These are phyloP conservation scores for Paratilapia polleni DNA, from an alignment of 2,113 vertebrate genomes.

Conservation along the genomic window DNA sequence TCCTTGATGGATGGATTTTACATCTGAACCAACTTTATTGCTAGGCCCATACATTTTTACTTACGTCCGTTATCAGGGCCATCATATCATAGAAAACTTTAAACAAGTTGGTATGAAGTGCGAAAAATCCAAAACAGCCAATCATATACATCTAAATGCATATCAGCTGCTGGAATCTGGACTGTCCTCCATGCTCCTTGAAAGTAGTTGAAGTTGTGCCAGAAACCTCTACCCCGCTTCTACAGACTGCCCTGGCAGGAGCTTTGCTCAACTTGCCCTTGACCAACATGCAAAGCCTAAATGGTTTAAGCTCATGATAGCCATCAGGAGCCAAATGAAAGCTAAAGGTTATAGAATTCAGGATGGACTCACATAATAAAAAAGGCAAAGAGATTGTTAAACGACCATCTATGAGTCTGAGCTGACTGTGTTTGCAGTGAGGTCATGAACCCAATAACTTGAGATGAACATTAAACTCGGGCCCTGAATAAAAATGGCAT, in stretches of 20 bases:
- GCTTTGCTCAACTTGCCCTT: not conserved
- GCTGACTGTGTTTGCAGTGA: constrained; percentile 62
- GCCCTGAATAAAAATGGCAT: constrained; percentile 67
- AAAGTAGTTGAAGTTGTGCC: too few relatives aligned
- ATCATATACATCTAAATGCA: too few relatives aligned
- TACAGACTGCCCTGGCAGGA: not conserved
- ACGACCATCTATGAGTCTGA: not conserved
- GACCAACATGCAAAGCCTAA: constrained; percentile 30
- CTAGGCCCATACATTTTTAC: too few relatives aligned
- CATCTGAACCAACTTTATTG: not conserved
- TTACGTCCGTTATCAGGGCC: too few relatives aligned
- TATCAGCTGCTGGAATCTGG: too few relatives aligned
- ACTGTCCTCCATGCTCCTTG: too few relatives aligned
- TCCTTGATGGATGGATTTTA: too few relatives aligned
- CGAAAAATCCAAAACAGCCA: too few relatives aligned
- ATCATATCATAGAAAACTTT: too few relatives aligned
- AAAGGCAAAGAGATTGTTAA: not conserved
- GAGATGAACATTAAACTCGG: constrained; percentile 69
- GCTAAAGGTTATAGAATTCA: constrained; percentile 24
- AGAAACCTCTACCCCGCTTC: too few relatives aligned
- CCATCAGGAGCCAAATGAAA: constrained; percentile 53
- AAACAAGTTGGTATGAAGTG: too few relatives aligned
- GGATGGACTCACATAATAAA: not conserved
- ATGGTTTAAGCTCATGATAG: constrained; percentile 41
- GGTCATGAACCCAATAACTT: constrained; percentile 34